Conservation (phyloP, 2,888 invertebrate genomes). For the Aquatica leii region DNA sequence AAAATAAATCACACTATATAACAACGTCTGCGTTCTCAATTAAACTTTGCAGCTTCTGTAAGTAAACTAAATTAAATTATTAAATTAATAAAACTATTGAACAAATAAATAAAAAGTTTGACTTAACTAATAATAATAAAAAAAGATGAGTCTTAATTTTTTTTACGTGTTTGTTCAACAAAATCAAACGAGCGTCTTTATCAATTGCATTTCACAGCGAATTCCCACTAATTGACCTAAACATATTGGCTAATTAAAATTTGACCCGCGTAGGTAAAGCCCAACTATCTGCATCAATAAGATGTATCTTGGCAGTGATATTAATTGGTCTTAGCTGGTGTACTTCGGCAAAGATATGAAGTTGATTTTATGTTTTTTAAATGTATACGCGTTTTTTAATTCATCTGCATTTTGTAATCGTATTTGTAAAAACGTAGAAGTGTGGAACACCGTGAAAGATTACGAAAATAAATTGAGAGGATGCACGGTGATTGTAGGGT, state of each 20-base stretch:
- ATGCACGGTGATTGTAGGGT: constrained; percentile 83
- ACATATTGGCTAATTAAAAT: constrained; percentile 20
- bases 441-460: constrained; percentile 63
- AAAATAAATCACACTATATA: too few species aligned
- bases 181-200: neutral
- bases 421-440: constrained; percentile 68
- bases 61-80: too few species aligned
- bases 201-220: constrained; percentile 16
- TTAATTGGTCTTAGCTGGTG: neutral
- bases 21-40: too few species aligned
- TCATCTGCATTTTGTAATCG: neutral
- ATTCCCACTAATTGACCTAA: constrained; percentile 26
- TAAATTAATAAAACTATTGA: too few species aligned
- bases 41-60: too few species aligned
- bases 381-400: constrained; percentile 2
- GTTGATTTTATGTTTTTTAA: neutral
- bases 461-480: constrained; percentile 63
- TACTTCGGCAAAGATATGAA: neutral
- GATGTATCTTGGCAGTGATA: too few species aligned
- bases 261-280: constrained; percentile 32
- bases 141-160: too few species aligned
- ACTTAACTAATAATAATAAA: too few species aligned
- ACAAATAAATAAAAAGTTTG: too few species aligned
- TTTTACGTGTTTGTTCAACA: neutral
- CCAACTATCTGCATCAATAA: neutral